These are phyloP conservation scores for Globicephala melas DNA, from an alignment of 2,113 vertebrate species.

Conservation along the genomic window DNA sequence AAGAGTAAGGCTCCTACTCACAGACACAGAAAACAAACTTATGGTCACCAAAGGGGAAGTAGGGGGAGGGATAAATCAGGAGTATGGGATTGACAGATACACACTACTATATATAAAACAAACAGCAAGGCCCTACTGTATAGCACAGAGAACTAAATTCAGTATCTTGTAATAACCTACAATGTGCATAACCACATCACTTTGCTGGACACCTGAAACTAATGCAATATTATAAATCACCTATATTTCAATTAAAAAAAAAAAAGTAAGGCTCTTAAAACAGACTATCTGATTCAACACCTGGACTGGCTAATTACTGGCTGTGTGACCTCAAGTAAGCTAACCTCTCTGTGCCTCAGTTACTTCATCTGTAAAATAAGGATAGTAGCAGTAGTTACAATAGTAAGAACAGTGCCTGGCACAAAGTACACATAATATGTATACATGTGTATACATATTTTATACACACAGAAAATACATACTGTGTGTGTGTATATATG, in stretches of 20 bases:
- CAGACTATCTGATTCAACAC: background rate
- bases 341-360: background rate
- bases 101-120: too few relatives aligned
- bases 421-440: background rate
- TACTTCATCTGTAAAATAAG: conserved; percentile 56
- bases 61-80: background rate
- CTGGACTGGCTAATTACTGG: background rate
- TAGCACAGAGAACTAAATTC: too few relatives aligned
- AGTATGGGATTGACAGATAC: background rate
- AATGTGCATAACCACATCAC: background rate
- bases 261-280: background rate
- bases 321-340: background rate
- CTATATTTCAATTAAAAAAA: background rate
- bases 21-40: background rate
- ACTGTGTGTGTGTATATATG: background rate
- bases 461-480: background rate
- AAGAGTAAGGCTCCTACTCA: background rate
- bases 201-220: background rate
- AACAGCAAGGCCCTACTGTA: too few relatives aligned
- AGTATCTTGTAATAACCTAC: background rate
- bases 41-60: background rate
- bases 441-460: background rate
- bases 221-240: background rate
- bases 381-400: background rate
- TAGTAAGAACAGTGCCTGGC: background rate